phyloP scores from a whole-genome alignment of 2,888 invertebrate genomes.

The Conomelus anceps region DNA sequence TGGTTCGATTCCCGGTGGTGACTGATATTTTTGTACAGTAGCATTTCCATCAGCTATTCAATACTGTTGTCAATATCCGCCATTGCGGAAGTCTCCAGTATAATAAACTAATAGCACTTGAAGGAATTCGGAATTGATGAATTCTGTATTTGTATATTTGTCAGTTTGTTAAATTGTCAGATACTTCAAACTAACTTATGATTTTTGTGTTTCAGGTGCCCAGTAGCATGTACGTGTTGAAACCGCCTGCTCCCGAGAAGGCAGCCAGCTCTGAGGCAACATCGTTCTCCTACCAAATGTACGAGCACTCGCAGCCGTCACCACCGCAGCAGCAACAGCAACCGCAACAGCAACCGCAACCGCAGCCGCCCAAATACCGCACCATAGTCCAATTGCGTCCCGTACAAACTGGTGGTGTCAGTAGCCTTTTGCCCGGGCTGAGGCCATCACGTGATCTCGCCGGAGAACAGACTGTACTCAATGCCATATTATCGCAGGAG shows the following conservation, averaged over 20 bases:
- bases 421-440: not conserved
- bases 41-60: no score
- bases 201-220: not conserved
- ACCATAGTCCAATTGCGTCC: not conserved
- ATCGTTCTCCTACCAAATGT: not conserved
- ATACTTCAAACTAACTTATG: not conserved
- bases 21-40: no score
- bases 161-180: not conserved
- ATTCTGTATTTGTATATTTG: no score
- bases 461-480: not conserved
- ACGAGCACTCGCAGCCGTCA: not conserved
- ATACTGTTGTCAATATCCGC: no score
- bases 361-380: not conserved
- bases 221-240: not conserved
- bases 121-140: no score
- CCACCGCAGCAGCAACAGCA: not conserved
- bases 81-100: no score
- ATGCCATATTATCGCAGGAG: conserved; percentile 2
- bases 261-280: not conserved
- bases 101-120: no score
- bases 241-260: not conserved
- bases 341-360: not conserved
- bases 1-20: no score
- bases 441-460: conserved; percentile 1
- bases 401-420: not conserved